Percentiles rank a stretch among this genome's conserved stretches.
Evolutionary conservation across 2,797 vertebrate genomes (phyloP).

Genomic region (Ambastaia sidthimunki): DNA sequence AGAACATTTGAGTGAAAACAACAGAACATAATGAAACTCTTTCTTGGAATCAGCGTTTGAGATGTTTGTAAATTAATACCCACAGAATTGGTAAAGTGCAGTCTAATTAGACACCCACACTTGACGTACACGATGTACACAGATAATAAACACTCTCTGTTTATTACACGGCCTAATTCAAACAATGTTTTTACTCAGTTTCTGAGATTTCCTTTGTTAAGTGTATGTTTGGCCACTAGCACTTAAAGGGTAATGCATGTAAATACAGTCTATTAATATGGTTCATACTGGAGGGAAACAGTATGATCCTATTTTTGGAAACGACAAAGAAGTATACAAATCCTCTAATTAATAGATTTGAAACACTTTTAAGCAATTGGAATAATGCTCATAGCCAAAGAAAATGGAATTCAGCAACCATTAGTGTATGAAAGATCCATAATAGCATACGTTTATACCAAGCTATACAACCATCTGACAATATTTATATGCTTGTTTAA

Average conservation of each 20-base stretch:
- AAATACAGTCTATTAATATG: slow-evolving; percentile 27
- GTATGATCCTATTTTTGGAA: not conserved
- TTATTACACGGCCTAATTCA: slow-evolving; percentile 37
- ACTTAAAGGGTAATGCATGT: slow-evolving; percentile 34
- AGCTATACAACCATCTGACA: not conserved
- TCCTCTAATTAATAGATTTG: slow-evolving; percentile 9
- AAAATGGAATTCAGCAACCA: not conserved
- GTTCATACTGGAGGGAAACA: slow-evolving; percentile 24
- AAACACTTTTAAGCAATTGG: not conserved
- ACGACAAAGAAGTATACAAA: not conserved
- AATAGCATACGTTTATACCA: not conserved
- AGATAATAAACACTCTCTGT: not conserved
- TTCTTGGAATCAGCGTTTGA: slow-evolving; percentile 31
- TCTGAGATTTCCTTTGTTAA: slow-evolving; percentile 4
- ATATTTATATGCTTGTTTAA: slow-evolving; percentile 11
- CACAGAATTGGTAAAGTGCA: slow-evolving; percentile 21
- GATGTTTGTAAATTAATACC: slow-evolving; percentile 21
- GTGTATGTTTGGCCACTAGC: not conserved
- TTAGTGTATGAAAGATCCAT: not conserved
- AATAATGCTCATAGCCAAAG: not conserved
- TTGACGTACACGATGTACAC: not conserved
- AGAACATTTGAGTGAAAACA: not conserved
- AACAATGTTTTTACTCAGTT: slow-evolving; percentile 35
- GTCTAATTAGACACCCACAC: slow-evolving; percentile 22
- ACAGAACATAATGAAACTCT: not conserved